Evolutionary conservation across 2,113 vertebrate genomes (phyloP).

Genomic region (Gila orcuttii): DNA sequence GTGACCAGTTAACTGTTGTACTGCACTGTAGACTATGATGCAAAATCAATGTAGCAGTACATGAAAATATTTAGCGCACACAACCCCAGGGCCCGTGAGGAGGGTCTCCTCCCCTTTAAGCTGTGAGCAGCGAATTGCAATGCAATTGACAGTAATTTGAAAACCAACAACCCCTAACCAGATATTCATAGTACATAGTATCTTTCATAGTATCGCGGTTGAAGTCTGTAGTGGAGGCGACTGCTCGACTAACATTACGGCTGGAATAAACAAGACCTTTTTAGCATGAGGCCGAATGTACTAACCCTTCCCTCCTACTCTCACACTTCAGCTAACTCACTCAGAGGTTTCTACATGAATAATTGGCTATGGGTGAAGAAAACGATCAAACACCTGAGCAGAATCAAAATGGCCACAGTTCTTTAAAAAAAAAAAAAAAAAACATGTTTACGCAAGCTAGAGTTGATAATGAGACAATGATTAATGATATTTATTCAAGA

Average conservation of each 20-base stretch:
- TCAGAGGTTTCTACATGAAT: slow-evolving; percentile 13
- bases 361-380: slow-evolving; percentile 48
- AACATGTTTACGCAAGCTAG: slow-evolving; percentile 12
- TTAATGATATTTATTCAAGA: background rate
- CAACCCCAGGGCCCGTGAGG: slow-evolving; percentile 32
- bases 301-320: slow-evolving; percentile 25
- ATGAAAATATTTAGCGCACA: slow-evolving; percentile 45
- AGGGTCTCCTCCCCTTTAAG: slow-evolving; percentile 27
- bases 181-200: background rate
- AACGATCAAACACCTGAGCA: slow-evolving; percentile 23
- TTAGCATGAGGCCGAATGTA: slow-evolving; percentile 14
- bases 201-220: slow-evolving; percentile 17
- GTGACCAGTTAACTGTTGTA: slow-evolving; percentile 65
- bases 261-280: slow-evolving; percentile 40
- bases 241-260: slow-evolving; percentile 14
- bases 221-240: slow-evolving; percentile 20
- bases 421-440: background rate
- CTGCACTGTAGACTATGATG: slow-evolving; percentile 48
- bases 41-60: slow-evolving; percentile 63
- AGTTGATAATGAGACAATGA: slow-evolving; percentile 46
- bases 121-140: background rate
- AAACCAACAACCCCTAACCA: slow-evolving; percentile 25
- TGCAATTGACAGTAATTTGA: slow-evolving; percentile 13
- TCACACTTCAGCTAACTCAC: slow-evolving; percentile 15
- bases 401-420: slow-evolving; percentile 3